phyloP scores from a whole-genome alignment of 2,888 invertebrate genomes.

The Laspeyria flexula region DNA sequence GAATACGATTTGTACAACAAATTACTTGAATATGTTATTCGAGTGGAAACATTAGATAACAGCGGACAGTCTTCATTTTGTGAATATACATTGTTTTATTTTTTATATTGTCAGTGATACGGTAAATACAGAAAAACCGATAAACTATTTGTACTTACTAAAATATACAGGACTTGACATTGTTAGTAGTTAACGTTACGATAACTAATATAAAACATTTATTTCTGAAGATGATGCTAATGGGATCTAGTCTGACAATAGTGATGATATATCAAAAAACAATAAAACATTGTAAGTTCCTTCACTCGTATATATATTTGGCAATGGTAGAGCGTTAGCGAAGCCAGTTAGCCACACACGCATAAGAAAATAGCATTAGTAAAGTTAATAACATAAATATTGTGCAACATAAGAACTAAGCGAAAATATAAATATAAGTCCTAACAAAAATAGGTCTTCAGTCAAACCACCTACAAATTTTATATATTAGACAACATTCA shows the following conservation, averaged over 20 bases:
- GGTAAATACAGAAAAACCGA: not conserved
- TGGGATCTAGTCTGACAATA: no score
- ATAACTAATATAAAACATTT: no score
- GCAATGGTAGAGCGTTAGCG: not conserved
- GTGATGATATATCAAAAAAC: constrained; percentile 1
- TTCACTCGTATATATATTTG: constrained; percentile 3
- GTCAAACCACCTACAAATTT: not conserved
- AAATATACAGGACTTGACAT: no score
- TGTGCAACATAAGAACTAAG: not conserved
- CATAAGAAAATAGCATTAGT: not conserved
- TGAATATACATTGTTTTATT: constrained; percentile 14
- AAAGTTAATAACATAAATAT: constrained; percentile 1
- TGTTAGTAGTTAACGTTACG: no score
- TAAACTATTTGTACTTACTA: no score
- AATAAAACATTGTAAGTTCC: constrained; percentile 3
- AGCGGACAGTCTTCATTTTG: constrained; percentile 24
- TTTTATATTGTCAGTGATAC: constrained; percentile 4
- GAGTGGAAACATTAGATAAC: constrained; percentile 18
- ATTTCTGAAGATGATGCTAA: no score
- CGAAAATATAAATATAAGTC: not conserved
- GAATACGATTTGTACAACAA: constrained; percentile 46
- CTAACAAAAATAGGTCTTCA: not conserved
- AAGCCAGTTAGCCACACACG: not conserved
- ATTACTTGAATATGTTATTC: constrained; percentile 18
- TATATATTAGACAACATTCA: constrained; percentile 3